Percentiles rank a stretch among this genome's conserved stretches.
Conservation (phyloP, 1,140 invertebrate genomes). For the Plodia interpunctella region DNA sequence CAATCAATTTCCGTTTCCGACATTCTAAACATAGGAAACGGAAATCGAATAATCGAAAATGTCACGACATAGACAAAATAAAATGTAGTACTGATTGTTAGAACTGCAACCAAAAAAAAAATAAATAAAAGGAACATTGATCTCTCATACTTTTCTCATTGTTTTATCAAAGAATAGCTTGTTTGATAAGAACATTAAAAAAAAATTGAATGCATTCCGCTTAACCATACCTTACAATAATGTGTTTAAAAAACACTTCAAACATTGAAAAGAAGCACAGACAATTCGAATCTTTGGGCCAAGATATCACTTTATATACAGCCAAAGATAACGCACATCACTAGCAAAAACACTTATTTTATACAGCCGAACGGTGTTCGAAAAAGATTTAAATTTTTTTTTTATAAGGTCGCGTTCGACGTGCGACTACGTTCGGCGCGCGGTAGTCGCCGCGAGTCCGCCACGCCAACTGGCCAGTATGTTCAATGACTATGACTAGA, state of each 20-base stretch:
- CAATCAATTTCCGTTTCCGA: too few species aligned
- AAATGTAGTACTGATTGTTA: too few species aligned
- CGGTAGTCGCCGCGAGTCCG: constrained; percentile 1
- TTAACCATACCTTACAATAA: background rate
- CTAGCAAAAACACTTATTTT: background rate
- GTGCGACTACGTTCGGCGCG: background rate
- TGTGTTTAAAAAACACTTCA: background rate
- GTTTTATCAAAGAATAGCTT: too few species aligned
- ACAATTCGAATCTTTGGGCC: background rate
- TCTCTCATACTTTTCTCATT: too few species aligned
- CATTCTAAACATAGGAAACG: too few species aligned
- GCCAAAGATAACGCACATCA: background rate
- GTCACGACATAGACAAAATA: too few species aligned
- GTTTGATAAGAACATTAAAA: too few species aligned
- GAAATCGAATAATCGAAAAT: too few species aligned
- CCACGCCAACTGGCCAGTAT: constrained; percentile 1
- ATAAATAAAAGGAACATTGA: too few species aligned
- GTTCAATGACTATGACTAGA: constrained; percentile 2
- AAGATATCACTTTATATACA: background rate
- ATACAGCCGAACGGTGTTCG: background rate
- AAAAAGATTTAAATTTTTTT: background rate
- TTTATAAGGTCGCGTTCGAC: background rate
- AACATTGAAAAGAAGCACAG: background rate
- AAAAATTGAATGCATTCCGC: too few species aligned
- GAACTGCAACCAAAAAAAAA: too few species aligned